These are phyloP conservation scores for Serinus canaria DNA, from an alignment of 2,113 vertebrate species.

Conservation along the genomic window DNA sequence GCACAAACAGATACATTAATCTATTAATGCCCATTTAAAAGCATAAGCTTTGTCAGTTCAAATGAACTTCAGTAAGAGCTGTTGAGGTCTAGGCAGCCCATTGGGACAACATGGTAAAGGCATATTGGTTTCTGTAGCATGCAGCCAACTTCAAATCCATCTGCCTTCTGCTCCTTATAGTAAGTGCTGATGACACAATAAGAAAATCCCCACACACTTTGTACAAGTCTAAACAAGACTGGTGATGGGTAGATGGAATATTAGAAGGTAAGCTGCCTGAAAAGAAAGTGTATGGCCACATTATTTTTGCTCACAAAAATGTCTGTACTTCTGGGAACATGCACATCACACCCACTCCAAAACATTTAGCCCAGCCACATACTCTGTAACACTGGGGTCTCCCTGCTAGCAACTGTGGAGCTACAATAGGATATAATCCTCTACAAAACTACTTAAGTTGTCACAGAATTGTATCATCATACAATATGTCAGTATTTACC, in stretches of 20 bases:
- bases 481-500: not conserved
- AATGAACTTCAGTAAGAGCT: not conserved
- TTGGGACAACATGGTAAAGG: not conserved
- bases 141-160: not conserved
- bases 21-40: not conserved
- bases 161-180: not conserved
- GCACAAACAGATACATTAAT: not conserved
- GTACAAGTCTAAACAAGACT: not conserved
- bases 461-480: not conserved
- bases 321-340: not conserved
- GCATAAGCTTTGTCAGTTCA: not conserved
- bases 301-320: not conserved
- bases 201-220: not conserved
- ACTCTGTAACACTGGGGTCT: not conserved
- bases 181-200: not conserved
- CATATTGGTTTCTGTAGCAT: not conserved
- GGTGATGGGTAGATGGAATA: not conserved
- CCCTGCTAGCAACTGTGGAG: not conserved
- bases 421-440: not conserved
- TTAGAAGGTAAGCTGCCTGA: not conserved
- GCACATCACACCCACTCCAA: not conserved
- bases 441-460: not conserved
- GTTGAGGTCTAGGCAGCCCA: not conserved
- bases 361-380: not conserved
- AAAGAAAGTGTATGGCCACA: not conserved